Base-by-base conservation (phyloP, 2,888 invertebrate species). In the Pristionchus fissidentatus region DNA sequence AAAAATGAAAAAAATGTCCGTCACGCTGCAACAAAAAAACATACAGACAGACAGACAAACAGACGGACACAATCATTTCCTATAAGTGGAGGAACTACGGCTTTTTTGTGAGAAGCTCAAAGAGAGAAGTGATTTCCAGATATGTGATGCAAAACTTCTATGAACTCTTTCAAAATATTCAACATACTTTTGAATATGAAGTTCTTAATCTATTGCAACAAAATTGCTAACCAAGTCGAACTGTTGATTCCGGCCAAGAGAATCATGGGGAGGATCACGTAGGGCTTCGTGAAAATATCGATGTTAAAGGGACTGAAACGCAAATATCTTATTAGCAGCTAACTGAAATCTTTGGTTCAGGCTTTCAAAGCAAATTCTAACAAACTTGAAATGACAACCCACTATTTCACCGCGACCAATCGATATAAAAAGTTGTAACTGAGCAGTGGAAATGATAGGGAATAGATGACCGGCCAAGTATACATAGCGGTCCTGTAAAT, bases 401-500 rank as follows among this genome's bases (percentile, higher is more conserved):
- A 77, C 75, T 77, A 77, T 49, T 77, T 77, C 49, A 77, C 75
- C 0, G 75, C 46, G 3, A 77, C 46, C 29, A 77, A 26, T 41
- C 75, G 75, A 46, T 77, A 77, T 8, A 77, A 15, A 32, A 77
- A 77, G 35, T 77, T 77, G 75, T 77, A 77, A 13, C 75, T 77
- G 13, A 77, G 49, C 0, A 77, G 75, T 8, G 75, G 75, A 13
- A 77, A 77, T 5, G 75, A 77, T 2, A 77, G 8, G 10, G 75
- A 46, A 8, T 77, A 77, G 19, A 52, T 49, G 1, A 77, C 13
- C 32, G 49, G 46, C 75, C 75, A 77, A 1, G 41, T n/a, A 3
- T 32, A 29, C 32, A 46, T 26, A 0, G 75, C 46, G 13, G 19
- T 29, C 10, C 75, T 77, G 29, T 49, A 49, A 49, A 15, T 49